Conservation (phyloP, 2,888 invertebrate genomes). For the Anodontia alba region DNA sequence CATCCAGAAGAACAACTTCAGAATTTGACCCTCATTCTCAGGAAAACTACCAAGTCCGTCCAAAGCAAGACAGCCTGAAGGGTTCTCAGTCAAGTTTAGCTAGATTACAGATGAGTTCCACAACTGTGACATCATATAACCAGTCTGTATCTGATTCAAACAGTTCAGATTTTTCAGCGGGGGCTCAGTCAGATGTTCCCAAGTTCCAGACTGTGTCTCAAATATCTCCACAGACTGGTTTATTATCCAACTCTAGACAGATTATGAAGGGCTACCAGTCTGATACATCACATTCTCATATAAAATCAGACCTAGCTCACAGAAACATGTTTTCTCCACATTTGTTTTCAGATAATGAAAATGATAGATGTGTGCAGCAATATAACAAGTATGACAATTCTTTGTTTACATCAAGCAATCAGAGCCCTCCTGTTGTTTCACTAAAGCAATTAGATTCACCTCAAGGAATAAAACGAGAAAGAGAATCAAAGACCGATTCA, state of each 20-base stretch:
- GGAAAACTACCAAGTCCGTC: neutral
- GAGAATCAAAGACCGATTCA: neutral
- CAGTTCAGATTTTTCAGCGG: neutral
- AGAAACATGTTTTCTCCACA: neutral
- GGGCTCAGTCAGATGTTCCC: neutral
- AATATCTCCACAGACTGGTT: neutral
- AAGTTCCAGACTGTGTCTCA: slow-evolving; percentile 4
- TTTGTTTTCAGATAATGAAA: slow-evolving; percentile 1
- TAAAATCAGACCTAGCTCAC: neutral
- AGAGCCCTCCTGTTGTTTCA: neutral
- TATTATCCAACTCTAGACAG: neutral
- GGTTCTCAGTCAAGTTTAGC: neutral
- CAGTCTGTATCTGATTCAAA: slow-evolving; percentile 13
- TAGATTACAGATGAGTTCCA: neutral
- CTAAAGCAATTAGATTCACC: neutral
- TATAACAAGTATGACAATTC: neutral
- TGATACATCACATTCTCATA: neutral
- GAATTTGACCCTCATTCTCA: neutral
- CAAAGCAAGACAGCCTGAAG: neutral
- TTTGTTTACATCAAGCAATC: neutral
- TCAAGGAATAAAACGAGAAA: neutral
- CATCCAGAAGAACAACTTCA: neutral
- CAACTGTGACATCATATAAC: slow-evolving; percentile 9
- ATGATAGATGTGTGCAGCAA: neutral
- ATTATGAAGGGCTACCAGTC: slow-evolving; percentile 13